Evolutionary conservation across 2,888 invertebrate species (phyloP), one percentile per base, ranked within the genome.

Genomic region (Yponomeuta plumbellus): DNA sequence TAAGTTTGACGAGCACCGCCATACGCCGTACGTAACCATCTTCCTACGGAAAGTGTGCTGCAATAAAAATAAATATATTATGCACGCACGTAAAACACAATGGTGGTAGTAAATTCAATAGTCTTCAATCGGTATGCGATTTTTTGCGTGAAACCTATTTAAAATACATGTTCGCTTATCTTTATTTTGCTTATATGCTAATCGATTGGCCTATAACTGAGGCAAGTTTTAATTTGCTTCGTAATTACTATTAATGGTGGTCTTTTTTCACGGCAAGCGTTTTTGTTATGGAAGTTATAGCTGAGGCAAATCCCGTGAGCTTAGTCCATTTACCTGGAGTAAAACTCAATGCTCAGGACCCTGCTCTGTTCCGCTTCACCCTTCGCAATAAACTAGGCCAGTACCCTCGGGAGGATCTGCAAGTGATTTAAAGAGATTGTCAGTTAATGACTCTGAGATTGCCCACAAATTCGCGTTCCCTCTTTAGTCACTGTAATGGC

Each of bases 371-470:
- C 21, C 59, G 44, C 44, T 13, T 44, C 63, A 40, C 86, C 86
- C 88, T 81, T 74, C 69, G 80, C 83, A 87, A 87, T 88, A 86
- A 86, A 63, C 56, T 66, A 58, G 59, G 82, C 73, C 78, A 74
- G 78, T 71, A 67, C 82, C 80, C 75, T 71, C 70, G 81, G 84
- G 83, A 80, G 81, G 83, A 81, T 84, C 84, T 75, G 81, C 85
- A 83, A 89, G 88, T 86, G 86, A 88, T 88, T 88, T 87, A 87
- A 85, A 84, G 84, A 86, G 85, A 86, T 87, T 85, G 84, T 85
- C 86, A 84, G 86, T 84, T 87, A 86, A 88, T 86, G 85, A 83
- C 81, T 74, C 78, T 73, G 74, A 76, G 83, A 66, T 77, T 78
- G 79, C 78, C 85, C 86, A 82, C 88, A 85, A 85, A 85, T 83